These are phyloP conservation scores for Ceriagrion tenellum DNA, from an alignment of 2,888 invertebrate species.

Conservation along the genomic window DNA sequence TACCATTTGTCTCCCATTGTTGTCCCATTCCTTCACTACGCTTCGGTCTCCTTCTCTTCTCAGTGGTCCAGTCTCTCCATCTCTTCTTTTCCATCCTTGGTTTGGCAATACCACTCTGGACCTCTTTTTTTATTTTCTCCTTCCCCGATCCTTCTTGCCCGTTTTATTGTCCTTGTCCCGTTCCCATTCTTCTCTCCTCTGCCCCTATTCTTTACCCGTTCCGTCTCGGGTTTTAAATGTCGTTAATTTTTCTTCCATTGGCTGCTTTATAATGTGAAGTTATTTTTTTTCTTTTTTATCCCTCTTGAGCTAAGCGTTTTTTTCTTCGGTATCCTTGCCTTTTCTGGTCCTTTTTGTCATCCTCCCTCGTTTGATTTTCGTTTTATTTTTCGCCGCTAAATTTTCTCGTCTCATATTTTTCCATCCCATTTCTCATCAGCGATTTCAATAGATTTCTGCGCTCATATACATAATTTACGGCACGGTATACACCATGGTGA, in stretches of 20 bases:
- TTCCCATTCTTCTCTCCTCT: background rate
- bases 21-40: background rate
- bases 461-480: background rate
- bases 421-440: no score
- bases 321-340: background rate
- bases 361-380: background rate
- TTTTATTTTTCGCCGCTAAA: background rate
- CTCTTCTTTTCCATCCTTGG: no score
- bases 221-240: background rate
- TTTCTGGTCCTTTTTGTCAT: background rate
- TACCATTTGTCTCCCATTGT: constrained; percentile 33
- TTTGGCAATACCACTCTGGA: no score
- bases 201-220: constrained; percentile 21
- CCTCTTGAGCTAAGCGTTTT: background rate
- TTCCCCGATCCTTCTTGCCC: background rate
- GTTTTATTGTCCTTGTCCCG: background rate
- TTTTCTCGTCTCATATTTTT: no score
- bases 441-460: background rate
- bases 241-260: constrained; percentile 24
- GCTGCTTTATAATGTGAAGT: background rate
- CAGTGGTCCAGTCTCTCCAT: no score
- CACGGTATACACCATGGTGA: no score
- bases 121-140: background rate
- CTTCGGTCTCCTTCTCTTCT: background rate
- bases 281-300: background rate